Evolutionary conservation across 1,140 invertebrate genomes (phyloP), one percentile per base, ranked within the genome.

Genomic region (Sogatella furcifera): DNA sequence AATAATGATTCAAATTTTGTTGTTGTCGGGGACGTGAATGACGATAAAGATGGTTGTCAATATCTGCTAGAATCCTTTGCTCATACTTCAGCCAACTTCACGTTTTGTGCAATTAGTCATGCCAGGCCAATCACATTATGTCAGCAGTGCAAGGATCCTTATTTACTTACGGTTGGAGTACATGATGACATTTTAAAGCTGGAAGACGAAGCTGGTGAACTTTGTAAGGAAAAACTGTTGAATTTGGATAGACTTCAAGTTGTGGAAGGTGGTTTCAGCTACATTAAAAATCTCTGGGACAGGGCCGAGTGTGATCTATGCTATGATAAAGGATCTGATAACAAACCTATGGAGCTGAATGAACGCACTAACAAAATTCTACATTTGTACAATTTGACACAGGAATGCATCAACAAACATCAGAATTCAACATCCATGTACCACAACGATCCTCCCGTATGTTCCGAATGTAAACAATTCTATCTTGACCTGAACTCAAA

Each of bases 181-280:
- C 53, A 63, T 60, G 17, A 59, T 24, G 49, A 59, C 21, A 63
- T 63, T 24, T 46, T 63, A 55, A 55, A 42, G 5, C 31, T 31
- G 4, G 31, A 31, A 31, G 62, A 63, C 53, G 56, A 62, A 52
- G 57, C 54, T 43, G 57, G 53, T 28, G 49, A 54, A 9, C 31
- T 43, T 14, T 67, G 66, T 53, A 62, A 61, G 55, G 59, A 52
- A 53, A 57, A 64, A 41, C 59, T 67, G 9, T 61, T 64, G 10
- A 67, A 66, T 61, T 49, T 66, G 4, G 64, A 67, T 54, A 61
- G 64, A 41, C 56, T 66, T 28, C 57, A 66, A 59, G 59, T 67
- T 34, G 61, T 67, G 0, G 58, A 63, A 11, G 22, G 22, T 17
- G 64, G 64, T 49, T 67, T 64, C 43, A 49, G 53, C 11, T 67